phyloP scores from a whole-genome alignment of 2,888 invertebrate genomes.

The Platycheirus rosarum region DNA sequence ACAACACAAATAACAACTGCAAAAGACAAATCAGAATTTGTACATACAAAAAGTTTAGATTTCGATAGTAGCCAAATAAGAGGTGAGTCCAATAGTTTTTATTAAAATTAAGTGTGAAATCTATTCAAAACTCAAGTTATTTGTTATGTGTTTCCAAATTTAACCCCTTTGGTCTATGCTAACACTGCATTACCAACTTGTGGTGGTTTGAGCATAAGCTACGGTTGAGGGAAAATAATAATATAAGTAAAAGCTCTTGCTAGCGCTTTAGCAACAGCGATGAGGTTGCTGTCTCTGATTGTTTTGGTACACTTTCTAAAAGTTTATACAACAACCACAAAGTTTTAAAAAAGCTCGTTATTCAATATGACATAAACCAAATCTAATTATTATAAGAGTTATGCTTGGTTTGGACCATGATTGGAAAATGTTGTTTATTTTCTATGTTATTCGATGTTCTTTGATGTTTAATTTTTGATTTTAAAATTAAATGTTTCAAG shows the following conservation, averaged over 20 bases:
- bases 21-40: slow-evolving; percentile 78
- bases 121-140: slow-evolving; percentile 6
- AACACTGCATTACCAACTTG: slow-evolving; percentile 14
- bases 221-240: too few relatives aligned
- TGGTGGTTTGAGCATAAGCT: slow-evolving; percentile 22
- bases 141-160: slow-evolving; percentile 22
- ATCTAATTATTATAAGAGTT: slow-evolving; percentile 50
- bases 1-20: slow-evolving; percentile 75
- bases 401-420: slow-evolving; percentile 59
- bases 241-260: slow-evolving; percentile 29
- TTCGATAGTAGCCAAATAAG: slow-evolving; percentile 77
- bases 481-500: slow-evolving; percentile 35
- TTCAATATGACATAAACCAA: slow-evolving; percentile 57
- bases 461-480: neutral
- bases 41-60: slow-evolving; percentile 78
- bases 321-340: slow-evolving; percentile 53
- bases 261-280: slow-evolving; percentile 30
- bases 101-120: slow-evolving; percentile 28
- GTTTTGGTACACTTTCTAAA: slow-evolving; percentile 29
- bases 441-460: slow-evolving; percentile 65
- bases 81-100: slow-evolving; percentile 75
- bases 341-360: slow-evolving; percentile 43
- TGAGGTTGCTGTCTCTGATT: slow-evolving; percentile 41
- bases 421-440: slow-evolving; percentile 41
- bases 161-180: slow-evolving; percentile 49